phyloP scores from a whole-genome alignment of 2,797 vertebrate genomes.

The Acanthurus lineatus region DNA sequence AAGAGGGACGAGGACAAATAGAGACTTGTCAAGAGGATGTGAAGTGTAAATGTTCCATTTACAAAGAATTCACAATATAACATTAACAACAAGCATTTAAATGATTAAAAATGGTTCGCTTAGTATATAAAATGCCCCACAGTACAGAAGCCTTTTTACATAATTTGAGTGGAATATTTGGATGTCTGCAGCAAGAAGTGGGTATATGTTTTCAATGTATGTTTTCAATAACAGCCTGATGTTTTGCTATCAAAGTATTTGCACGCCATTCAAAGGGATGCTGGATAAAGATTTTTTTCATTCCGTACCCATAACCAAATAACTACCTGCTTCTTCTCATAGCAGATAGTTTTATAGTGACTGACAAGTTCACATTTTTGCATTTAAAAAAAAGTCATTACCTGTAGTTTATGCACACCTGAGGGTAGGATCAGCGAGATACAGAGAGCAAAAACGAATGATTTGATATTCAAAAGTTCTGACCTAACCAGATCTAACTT shows the following conservation, averaged over 20 bases:
- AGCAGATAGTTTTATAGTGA: too few relatives aligned
- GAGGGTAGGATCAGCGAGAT: too few relatives aligned
- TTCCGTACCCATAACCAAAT: too few relatives aligned
- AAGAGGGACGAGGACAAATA: background rate
- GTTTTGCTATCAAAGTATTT: background rate
- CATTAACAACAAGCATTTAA: background rate
- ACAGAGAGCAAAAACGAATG: too few relatives aligned
- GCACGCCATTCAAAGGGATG: background rate
- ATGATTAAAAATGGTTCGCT: background rate
- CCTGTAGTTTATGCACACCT: too few relatives aligned
- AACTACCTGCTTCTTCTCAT: too few relatives aligned
- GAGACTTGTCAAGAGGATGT: background rate
- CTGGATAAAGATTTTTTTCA: too few relatives aligned
- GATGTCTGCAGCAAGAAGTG: background rate
- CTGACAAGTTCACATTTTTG: too few relatives aligned
- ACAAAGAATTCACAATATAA: background rate
- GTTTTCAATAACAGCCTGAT: constrained; percentile 6
- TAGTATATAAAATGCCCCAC: background rate
- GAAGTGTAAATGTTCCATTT: background rate
- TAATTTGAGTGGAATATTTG: background rate
- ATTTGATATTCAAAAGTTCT: too few relatives aligned
- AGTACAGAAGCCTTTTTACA: background rate
- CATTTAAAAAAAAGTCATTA: too few relatives aligned
- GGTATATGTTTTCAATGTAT: background rate
- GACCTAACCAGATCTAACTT: too few relatives aligned